Evolutionary conservation across 2,797 vertebrate species (phyloP).

Genomic region (Erpetoichthys calabaricus): DNA sequence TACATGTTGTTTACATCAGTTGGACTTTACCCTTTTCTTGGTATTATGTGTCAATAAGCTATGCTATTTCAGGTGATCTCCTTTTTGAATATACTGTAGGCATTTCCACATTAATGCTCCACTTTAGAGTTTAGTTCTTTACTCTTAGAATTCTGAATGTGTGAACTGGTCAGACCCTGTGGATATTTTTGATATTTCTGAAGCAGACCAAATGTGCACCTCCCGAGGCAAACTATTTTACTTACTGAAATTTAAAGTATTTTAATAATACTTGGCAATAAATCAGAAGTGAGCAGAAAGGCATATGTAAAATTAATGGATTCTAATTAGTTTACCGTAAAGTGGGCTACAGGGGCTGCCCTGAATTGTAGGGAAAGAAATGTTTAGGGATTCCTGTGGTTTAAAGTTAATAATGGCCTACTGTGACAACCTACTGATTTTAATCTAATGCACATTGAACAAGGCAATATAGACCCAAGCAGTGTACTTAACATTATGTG

Average conservation of each 20-base stretch:
- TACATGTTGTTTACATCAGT: too few relatives aligned
- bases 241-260: slow-evolving; percentile 34
- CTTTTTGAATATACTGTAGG: too few relatives aligned
- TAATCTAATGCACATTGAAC: slow-evolving; percentile 62
- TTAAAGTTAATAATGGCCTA: slow-evolving; percentile 41
- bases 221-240: slow-evolving; percentile 42
- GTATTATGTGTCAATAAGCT: too few relatives aligned
- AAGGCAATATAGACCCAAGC: slow-evolving; percentile 50
- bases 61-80: too few relatives aligned
- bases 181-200: slow-evolving; percentile 41
- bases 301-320: slow-evolving; percentile 59
- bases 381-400: slow-evolving; percentile 27
- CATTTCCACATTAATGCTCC: too few relatives aligned
- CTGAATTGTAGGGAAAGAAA: slow-evolving; percentile 21
- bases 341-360: slow-evolving; percentile 36
- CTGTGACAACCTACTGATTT: slow-evolving; percentile 64
- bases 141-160: too few relatives aligned
- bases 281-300: slow-evolving; percentile 52
- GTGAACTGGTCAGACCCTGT: slow-evolving; percentile 15
- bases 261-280: slow-evolving; percentile 33
- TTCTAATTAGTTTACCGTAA: slow-evolving; percentile 62
- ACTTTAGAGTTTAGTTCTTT: too few relatives aligned
- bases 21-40: too few relatives aligned
- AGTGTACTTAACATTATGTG: slow-evolving; percentile 46
- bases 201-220: slow-evolving; percentile 32